Evolutionary conservation across 2,113 vertebrate genomes (phyloP).

Genomic region (Calidris pugnax): DNA sequence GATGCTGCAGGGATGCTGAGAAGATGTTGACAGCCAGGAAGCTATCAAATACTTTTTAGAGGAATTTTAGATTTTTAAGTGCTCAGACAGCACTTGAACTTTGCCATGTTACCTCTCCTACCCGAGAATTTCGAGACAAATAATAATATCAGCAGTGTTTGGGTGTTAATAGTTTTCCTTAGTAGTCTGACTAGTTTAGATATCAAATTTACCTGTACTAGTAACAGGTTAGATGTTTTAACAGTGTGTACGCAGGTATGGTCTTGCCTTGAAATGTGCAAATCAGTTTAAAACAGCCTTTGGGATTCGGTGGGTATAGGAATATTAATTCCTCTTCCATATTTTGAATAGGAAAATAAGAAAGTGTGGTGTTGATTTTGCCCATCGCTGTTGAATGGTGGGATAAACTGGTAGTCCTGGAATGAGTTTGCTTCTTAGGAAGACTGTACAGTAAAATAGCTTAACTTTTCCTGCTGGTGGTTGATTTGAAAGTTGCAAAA

Average conservation of each 20-base stretch:
- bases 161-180: not conserved
- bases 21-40: not conserved
- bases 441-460: not conserved
- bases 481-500: not conserved
- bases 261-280: not conserved
- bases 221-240: not conserved
- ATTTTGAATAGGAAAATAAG: not conserved
- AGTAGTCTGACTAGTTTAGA: not conserved
- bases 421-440: not conserved
- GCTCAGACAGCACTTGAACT: not conserved
- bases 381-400: fast-evolving
- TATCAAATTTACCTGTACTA: not conserved
- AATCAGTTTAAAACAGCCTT: not conserved
- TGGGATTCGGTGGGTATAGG: not conserved
- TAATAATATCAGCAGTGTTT: not conserved
- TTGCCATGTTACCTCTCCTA: not conserved
- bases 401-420: not conserved
- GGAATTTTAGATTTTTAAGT: not conserved
- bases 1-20: not conserved
- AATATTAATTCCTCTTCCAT: too few relatives aligned
- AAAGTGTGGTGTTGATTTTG: not conserved
- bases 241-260: not conserved
- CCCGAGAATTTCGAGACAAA: not conserved
- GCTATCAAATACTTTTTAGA: not conserved
- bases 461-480: not conserved